These are phyloP conservation scores for Thaleichthys pacificus DNA, from an alignment of 2,797 vertebrate genomes.

Conservation along the genomic window DNA sequence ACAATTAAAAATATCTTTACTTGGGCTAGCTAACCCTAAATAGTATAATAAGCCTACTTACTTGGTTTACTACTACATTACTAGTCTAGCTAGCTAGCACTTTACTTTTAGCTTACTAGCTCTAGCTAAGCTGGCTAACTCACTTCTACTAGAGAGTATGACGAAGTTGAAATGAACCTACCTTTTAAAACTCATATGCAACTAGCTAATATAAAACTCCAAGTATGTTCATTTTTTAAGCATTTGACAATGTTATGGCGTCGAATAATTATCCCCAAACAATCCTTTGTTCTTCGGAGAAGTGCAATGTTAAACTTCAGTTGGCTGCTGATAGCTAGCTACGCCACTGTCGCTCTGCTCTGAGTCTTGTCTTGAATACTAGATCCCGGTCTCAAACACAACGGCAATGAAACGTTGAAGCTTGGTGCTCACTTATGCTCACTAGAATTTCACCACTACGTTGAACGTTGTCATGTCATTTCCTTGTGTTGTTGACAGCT, in stretches of 20 bases:
- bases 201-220: conserved; percentile 17
- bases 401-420: conserved; percentile 15
- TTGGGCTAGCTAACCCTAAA: too few relatives aligned
- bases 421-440: conserved; percentile 22
- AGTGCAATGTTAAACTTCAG: conserved; percentile 53
- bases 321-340: conserved; percentile 2
- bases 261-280: conserved; percentile 42
- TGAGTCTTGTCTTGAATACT: too few relatives aligned
- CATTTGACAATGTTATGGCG: conserved; percentile 19
- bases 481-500: conserved; percentile 32
- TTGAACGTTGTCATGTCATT: conserved; percentile 45
- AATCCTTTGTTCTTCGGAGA: background rate
- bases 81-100: conserved; percentile 11
- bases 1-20: too few relatives aligned
- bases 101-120: conserved; percentile 9
- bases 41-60: too few relatives aligned
- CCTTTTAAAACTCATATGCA: conserved; percentile 47
- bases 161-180: conserved; percentile 38
- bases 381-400: background rate
- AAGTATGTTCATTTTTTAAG: background rate
- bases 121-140: conserved; percentile 24
- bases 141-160: conserved; percentile 21
- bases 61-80: background rate
- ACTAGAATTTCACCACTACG: conserved; percentile 23
- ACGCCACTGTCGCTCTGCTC: too few relatives aligned